Base-by-base conservation (phyloP, 2,797 vertebrate species). In the Ibycter americanus region DNA sequence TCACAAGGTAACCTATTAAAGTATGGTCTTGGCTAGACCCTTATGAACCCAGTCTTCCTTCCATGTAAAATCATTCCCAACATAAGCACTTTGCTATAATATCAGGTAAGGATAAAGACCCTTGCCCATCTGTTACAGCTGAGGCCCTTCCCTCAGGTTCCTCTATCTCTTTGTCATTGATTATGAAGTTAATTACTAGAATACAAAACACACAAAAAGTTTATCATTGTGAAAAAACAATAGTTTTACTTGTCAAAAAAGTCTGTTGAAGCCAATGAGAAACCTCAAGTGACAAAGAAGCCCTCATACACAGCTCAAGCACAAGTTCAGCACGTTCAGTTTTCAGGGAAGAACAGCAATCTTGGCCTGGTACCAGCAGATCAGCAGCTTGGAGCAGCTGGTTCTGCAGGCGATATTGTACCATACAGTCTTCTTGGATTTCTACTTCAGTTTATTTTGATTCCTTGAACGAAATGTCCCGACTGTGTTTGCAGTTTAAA, bases 381-480 rank as follows among this genome's bases (percentile, higher is more conserved):
- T 11, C 36, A 67, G 61, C 67, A 90, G 61, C 66, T 67, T 71
- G 38, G 27, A 93, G 49, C 83, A 94, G 83, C 49, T 71, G 68
- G 40, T 59, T 86, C 77, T 63, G 40, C 55, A 90, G 68, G 15
- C 47, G 63, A 8, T 10, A 6, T n/a, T 66, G 52, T 51, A 79
- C 26, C 4, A 1, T 12, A 34, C 40, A 7, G 3, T 25, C 26
- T 29, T 68, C 51, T 51, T 49, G 13, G n/a, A 68, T 47, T 86
- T 83, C 55, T 61, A n/a, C 36, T 83, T 49, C 32, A 47, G 12
- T 59, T 67, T 56, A 29, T 72, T 91, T 96, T 58, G 61, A 55
- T 81, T 83, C 46, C 40, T 77, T 68, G 11, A 78, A 65, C 15
- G 27, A 49, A n/a, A 31, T 1, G 12, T 71, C 58, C 49, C 51